Conservation (phyloP, 2,797 vertebrate species). For the Notamacropus eugenii region DNA sequence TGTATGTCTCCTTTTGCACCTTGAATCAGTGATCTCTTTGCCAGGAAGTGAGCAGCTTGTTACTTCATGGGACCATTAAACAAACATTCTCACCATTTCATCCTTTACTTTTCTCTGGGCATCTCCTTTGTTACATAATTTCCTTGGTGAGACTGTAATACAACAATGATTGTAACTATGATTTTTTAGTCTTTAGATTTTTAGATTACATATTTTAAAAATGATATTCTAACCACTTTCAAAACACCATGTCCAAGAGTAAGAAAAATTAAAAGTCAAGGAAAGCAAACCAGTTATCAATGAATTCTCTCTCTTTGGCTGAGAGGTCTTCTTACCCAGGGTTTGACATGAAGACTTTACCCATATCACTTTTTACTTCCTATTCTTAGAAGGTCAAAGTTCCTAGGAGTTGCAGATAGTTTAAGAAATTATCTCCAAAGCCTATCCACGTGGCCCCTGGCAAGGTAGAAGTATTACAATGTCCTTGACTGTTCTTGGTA, state of each 20-base stretch:
- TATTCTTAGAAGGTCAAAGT: slow-evolving; percentile 18
- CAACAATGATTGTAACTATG: background rate
- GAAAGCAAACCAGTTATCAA: slow-evolving; percentile 53
- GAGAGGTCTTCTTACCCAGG: background rate
- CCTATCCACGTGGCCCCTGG: slow-evolving; percentile 30
- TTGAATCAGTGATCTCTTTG: background rate
- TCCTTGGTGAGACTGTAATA: background rate
- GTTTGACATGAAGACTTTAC: background rate
- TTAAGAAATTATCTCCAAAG: background rate
- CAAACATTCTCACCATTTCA: background rate
- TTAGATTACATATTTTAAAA: background rate
- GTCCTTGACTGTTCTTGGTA: slow-evolving; percentile 30
- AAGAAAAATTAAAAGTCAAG: slow-evolving; percentile 16
- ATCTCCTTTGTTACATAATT: background rate
- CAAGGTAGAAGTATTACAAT: slow-evolving; percentile 4
- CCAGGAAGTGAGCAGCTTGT: background rate
- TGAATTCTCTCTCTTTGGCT: background rate
- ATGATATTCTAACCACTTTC: background rate
- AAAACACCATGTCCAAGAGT: slow-evolving; percentile 19
- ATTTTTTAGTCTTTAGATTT: background rate
- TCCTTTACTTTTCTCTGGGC: background rate
- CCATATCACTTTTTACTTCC: background rate
- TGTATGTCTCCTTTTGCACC: background rate
- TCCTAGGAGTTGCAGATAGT: background rate
- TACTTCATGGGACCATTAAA: background rate